phyloP scores from a whole-genome alignment of 2,888 invertebrate species.

The Conistra vaccinii region DNA sequence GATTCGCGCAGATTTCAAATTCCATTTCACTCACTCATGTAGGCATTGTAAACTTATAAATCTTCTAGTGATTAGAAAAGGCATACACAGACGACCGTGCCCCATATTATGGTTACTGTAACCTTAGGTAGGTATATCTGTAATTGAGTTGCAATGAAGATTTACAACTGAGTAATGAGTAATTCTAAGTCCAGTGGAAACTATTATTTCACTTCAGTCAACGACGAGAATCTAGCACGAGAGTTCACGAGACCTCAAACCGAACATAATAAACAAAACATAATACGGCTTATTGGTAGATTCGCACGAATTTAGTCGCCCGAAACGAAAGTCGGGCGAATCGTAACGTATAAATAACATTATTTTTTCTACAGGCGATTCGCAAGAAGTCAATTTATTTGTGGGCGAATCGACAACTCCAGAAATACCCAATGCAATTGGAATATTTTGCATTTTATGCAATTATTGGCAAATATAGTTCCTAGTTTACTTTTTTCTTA shows the following conservation, averaged over 20 bases:
- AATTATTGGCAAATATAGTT: no score
- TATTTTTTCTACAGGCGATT: no score
- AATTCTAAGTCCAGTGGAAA: neutral
- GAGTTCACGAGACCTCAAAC: neutral
- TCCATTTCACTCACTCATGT: constrained; percentile 15
- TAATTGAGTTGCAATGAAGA: constrained; percentile 15
- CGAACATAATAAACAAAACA: neutral
- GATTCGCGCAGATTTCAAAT: neutral
- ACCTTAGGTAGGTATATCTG: constrained; percentile 38
- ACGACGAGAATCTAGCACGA: neutral
- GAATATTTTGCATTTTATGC: no score
- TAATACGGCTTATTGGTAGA: no score
- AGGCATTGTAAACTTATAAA: constrained; percentile 18
- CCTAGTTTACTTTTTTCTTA: no score
- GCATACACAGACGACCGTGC: neutral
- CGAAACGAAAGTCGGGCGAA: no score
- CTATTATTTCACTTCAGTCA: neutral
- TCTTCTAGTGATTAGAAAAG: constrained; percentile 18
- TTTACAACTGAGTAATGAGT: constrained; percentile 17
- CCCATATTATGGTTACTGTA: constrained; percentile 4
- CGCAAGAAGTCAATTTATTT: no score
- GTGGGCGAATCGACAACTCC: no score
- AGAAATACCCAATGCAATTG: no score
- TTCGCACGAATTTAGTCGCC: no score
- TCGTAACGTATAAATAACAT: no score